A percentile compares a stretch with the other conserved stretches of the same genome.
These are phyloP conservation scores for Porites lobata DNA, from an alignment of 92 coral and sea anemone species.

Conservation along the genomic window DNA sequence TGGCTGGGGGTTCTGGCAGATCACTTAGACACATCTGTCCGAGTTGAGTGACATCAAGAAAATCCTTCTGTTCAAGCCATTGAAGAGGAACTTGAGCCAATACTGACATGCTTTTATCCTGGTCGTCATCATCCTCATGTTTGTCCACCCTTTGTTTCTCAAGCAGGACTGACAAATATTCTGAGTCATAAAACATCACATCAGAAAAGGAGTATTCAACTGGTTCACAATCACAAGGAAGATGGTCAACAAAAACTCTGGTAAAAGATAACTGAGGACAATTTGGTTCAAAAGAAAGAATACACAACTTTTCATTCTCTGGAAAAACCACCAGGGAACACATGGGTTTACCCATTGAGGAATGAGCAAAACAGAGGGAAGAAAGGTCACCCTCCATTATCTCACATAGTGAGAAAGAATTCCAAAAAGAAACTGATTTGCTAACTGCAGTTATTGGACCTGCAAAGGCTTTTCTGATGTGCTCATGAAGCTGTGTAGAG, in stretches of 20 bases:
- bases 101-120: conserved; percentile 41
- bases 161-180: conserved; percentile 74
- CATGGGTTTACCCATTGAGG: conserved; percentile 45
- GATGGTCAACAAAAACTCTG: conserved; percentile 28
- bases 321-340: conserved; percentile 77
- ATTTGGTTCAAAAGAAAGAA: not conserved
- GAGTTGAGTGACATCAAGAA: conserved; percentile 27
- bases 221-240: conserved; percentile 33
- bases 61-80: conserved; percentile 50
- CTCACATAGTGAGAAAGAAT: conserved; percentile 65
- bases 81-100: conserved; percentile 77
- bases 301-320: conserved; percentile 26
- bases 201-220: conserved; percentile 45
- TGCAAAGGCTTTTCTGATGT: conserved; percentile 68
- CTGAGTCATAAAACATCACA: conserved; percentile 76
- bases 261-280: conserved; percentile 3
- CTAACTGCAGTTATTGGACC: conserved; percentile 77
- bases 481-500: conserved; percentile 69
- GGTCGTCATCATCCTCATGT: conserved; percentile 28
- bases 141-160: conserved; percentile 59
- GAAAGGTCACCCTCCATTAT: conserved; percentile 4
- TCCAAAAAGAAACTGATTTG: conserved; percentile 78
- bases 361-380: conserved; percentile 58
- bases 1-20: conserved; percentile 36
- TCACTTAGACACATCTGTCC: conserved; percentile 17